Evolutionary conservation across 1,140 invertebrate genomes (phyloP), one percentile per base, ranked within the genome.

Genomic region (Drosophila ercepeae): DNA sequence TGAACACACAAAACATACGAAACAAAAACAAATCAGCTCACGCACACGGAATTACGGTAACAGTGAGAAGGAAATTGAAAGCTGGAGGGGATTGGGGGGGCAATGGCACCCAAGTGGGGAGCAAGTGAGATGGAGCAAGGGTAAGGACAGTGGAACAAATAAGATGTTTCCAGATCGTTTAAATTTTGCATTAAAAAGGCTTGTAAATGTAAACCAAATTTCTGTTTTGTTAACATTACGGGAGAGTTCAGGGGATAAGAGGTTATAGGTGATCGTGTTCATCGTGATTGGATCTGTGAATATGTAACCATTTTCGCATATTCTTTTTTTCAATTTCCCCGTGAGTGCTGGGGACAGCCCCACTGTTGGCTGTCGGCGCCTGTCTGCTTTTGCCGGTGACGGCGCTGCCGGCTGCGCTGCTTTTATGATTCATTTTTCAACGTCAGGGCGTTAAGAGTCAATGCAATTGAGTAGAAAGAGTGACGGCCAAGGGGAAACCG

Each of bases 371-470:
- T 21, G 29, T 73, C 55, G 58, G 70, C 69, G 70, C 69, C 68
- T 55, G 71, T 65, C 70, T 74, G 69, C 70, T 74, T 53, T 73
- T 65, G 70, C 71, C 71, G 71, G 71, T 39, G 46, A 51, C 52
- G 51, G 11, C 46, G 51, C 46, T 42, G 63, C 45, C 45, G 57
- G 55, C 78, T 75, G 81, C 73, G 72, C 73, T 74, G 82, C 81
- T 76, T 76, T 72, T 81, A 86, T 84, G 81, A 84, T 84, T 84
- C 81, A 84, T 86, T 86, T 84, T 86, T 84, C 82, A 86, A 81
- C 81, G 81, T 86, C 81, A 74, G 53, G 48, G 71, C 70, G 70
- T 74, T 44, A 75, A 65, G 78, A 81, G 77, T 72, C 77, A 83
- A 83, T 83, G 78, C 74, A 83, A 58, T 57, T 48, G 21, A 21